phyloP scores from a whole-genome alignment of 1,140 invertebrate species.

The Proctacanthus coquilletti region DNA sequence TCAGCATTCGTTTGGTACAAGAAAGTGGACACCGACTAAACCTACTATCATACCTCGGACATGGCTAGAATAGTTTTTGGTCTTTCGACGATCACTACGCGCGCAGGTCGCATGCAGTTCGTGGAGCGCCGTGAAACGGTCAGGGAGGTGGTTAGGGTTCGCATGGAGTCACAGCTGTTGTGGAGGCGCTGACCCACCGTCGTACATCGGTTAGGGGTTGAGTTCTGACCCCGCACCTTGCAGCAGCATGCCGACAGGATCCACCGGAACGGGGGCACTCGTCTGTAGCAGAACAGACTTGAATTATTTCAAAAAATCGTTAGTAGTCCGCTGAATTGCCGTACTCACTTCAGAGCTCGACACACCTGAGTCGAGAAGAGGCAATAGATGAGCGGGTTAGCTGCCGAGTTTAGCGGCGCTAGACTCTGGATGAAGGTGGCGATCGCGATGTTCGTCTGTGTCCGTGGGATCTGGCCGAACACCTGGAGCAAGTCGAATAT shows the following conservation, averaged over 20 bases:
- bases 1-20: too few species aligned
- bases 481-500: slow-evolving; percentile 87
- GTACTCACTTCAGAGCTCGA: slow-evolving; percentile 61
- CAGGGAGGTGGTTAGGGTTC: slow-evolving; percentile 26
- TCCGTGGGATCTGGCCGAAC: slow-evolving; percentile 65
- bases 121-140: slow-evolving; percentile 23
- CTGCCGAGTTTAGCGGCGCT: slow-evolving; percentile 82
- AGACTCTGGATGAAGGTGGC: slow-evolving; percentile 86
- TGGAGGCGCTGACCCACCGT: slow-evolving; percentile 22
- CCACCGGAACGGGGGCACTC: slow-evolving; percentile 33
- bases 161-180: slow-evolving; percentile 28
- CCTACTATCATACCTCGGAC: slow-evolving; percentile 29
- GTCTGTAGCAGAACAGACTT: too few species aligned
- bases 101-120: slow-evolving; percentile 16
- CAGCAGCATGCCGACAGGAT: slow-evolving; percentile 24
- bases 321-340: too few species aligned
- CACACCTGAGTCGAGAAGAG: slow-evolving; percentile 84
- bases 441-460: slow-evolving; percentile 65
- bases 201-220: slow-evolving; percentile 20
- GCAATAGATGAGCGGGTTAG: slow-evolving; percentile 91
- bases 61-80: slow-evolving; percentile 22
- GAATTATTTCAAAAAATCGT: too few species aligned
- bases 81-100: slow-evolving; percentile 24
- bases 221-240: slow-evolving; percentile 24
- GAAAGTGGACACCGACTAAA: too few species aligned